phyloP scores from a whole-genome alignment of 2,888 invertebrate genomes.

The Tipula lateralis region DNA sequence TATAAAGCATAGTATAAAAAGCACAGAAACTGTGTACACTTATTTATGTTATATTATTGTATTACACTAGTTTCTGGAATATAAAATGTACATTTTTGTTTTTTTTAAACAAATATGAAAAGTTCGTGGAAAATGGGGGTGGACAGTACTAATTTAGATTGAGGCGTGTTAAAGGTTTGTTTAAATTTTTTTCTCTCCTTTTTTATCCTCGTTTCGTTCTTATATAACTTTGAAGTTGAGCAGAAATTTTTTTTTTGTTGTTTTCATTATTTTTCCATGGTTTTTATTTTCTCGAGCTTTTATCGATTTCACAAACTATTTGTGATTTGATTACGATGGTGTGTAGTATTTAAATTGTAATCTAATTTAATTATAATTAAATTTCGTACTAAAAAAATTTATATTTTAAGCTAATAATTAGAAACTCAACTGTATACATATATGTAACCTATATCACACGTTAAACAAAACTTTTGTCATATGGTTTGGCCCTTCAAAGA shows the following conservation, averaged over 20 bases:
- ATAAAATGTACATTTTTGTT: too few relatives aligned
- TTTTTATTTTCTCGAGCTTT: neutral
- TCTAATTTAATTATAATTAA: neutral
- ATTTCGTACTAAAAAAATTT: too few relatives aligned
- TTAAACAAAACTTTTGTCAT: too few relatives aligned
- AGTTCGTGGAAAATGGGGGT: neutral
- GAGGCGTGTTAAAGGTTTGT: slow-evolving; percentile 11
- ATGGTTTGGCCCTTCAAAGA: too few relatives aligned
- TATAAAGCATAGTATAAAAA: neutral
- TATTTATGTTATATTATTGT: neutral
- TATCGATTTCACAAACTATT: neutral
- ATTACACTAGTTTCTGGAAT: neutral
- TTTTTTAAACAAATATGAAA: neutral
- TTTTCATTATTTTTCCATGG: neutral
- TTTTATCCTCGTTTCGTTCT: neutral
- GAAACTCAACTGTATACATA: too few relatives aligned
- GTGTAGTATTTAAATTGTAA: neutral
- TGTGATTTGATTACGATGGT: neutral
- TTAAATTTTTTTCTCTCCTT: neutral
- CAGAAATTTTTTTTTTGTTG: neutral
- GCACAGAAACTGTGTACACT: neutral
- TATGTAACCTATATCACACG: too few relatives aligned
- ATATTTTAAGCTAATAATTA: too few relatives aligned
- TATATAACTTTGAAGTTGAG: neutral
- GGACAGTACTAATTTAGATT: neutral